Evolutionary conservation across 2,888 invertebrate genomes (phyloP).

Genomic region (Psylliodes chrysocephalus): DNA sequence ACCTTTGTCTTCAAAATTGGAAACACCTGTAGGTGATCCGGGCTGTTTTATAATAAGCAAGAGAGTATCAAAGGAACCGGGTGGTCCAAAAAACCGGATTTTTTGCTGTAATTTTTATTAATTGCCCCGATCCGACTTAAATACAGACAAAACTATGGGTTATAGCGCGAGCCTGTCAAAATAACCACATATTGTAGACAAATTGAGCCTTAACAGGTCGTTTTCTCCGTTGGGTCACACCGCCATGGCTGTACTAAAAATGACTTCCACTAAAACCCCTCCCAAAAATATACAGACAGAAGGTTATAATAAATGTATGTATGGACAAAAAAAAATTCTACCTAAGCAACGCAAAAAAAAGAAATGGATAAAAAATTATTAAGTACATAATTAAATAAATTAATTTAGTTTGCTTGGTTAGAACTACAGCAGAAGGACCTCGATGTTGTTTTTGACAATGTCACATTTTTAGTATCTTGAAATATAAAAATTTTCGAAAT

Average conservation of each 20-base stretch:
- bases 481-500: too few species aligned
- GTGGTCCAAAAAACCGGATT: conserved; percentile 38
- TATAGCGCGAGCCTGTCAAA: conserved; percentile 36
- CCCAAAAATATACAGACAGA: conserved; percentile 1
- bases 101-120: conserved; percentile 40
- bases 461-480: too few species aligned
- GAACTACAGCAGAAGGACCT: too few species aligned
- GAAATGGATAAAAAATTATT: too few species aligned
- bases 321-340: not conserved
- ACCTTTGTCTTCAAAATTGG: conserved; percentile 36
- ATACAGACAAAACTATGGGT: conserved; percentile 36
- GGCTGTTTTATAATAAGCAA: conserved; percentile 35
- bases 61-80: conserved; percentile 37
- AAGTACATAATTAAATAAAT: too few species aligned
- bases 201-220: conserved; percentile 34
- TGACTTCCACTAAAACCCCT: conserved; percentile 2
- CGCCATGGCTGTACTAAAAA: not conserved
- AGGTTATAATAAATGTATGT: not conserved
- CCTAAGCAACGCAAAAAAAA: too few species aligned
- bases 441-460: too few species aligned
- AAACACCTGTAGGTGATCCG: conserved; percentile 39
- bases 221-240: conserved; percentile 31
- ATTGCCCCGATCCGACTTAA: conserved; percentile 30
- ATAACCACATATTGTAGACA: conserved; percentile 34
- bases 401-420: too few species aligned